Evolutionary conservation across 2,888 invertebrate species (phyloP).

Genomic region (Apodemia mormo): DNA sequence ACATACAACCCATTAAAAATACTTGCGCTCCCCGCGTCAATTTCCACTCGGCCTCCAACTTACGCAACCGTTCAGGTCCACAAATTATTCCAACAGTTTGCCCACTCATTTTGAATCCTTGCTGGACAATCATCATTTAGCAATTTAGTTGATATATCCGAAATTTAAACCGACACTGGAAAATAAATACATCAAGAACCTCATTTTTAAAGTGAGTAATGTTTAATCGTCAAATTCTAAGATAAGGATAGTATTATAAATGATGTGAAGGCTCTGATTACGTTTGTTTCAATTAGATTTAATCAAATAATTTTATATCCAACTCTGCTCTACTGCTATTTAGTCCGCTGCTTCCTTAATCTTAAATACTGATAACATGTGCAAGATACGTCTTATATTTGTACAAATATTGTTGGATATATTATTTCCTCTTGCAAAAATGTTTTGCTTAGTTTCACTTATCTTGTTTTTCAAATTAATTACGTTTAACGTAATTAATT

Average conservation of each 20-base stretch:
- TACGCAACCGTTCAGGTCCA: too few species aligned
- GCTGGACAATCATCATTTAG: too few species aligned
- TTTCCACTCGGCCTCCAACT: too few species aligned
- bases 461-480: background rate
- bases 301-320: constrained; percentile 16
- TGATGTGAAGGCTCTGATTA: background rate
- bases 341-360: constrained; percentile 1
- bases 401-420: background rate
- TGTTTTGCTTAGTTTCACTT: background rate
- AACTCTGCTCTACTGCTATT: constrained; percentile 6
- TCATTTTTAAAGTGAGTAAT: background rate
- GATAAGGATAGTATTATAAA: background rate
- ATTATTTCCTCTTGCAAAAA: background rate
- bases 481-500: background rate
- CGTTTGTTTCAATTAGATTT: constrained; percentile 4
- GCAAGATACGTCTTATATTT: background rate
- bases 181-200: background rate
- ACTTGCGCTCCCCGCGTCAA: too few species aligned
- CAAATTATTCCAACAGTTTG: too few species aligned
- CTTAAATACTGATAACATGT: background rate
- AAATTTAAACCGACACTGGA: too few species aligned
- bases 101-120: too few species aligned
- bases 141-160: too few species aligned
- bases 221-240: background rate
- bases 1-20: too few species aligned